Conservation (phyloP, 2,797 vertebrate species). For the Danio jaintianensis region DNA sequence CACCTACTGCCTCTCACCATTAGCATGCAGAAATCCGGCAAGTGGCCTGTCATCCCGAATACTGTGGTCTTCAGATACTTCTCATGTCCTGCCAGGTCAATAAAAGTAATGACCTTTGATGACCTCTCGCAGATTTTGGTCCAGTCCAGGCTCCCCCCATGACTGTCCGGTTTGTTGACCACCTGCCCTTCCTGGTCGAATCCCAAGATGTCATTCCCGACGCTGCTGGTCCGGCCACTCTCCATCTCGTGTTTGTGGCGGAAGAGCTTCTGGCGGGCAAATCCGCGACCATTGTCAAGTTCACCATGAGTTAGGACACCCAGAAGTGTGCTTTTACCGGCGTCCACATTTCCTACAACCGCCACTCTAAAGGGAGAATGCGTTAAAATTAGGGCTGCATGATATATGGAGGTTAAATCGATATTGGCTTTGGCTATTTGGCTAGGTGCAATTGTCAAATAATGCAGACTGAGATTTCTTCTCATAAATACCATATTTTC, state of each 20-base stretch:
- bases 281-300: slow-evolving; percentile 88
- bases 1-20: slow-evolving; percentile 76
- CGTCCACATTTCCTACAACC: slow-evolving; percentile 89
- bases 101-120: slow-evolving; percentile 89
- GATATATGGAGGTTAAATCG: too few species aligned
- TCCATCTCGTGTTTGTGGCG: slow-evolving; percentile 90
- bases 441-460: too few species aligned
- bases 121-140: slow-evolving; percentile 90
- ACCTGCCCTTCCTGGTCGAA: slow-evolving; percentile 87
- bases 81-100: slow-evolving; percentile 87
- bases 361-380: slow-evolving; percentile 79
- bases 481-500: too few species aligned
- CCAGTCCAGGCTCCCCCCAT: slow-evolving; percentile 87
- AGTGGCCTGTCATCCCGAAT: slow-evolving; percentile 88
- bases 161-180: slow-evolving; percentile 87
- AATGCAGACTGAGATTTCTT: too few species aligned
- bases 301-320: slow-evolving; percentile 87
- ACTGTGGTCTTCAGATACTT: slow-evolving; percentile 91
- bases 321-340: slow-evolving; percentile 86
- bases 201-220: slow-evolving; percentile 89
- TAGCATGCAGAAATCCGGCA: slow-evolving; percentile 91
- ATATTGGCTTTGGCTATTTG: too few species aligned
- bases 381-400: too few species aligned
- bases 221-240: slow-evolving; percentile 87
- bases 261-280: slow-evolving; percentile 89